Conservation (phyloP, 1,140 invertebrate species). For the Rhyacophila brunnea region DNA sequence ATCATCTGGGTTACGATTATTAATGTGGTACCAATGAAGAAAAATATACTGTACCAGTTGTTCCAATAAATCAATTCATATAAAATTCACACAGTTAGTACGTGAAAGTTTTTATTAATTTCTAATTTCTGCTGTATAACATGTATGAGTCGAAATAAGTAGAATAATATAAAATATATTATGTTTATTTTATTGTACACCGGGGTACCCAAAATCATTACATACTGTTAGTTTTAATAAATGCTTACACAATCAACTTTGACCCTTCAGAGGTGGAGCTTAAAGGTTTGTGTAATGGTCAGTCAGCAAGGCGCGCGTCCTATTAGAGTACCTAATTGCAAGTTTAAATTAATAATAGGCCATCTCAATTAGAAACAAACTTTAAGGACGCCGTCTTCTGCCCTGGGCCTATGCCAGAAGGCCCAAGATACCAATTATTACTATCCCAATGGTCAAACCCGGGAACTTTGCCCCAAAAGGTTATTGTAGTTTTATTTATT, state of each 20-base stretch:
- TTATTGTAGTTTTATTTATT: background rate
- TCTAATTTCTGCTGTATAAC: no score
- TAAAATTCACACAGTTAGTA: no score
- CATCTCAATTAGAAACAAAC: constrained; percentile 29
- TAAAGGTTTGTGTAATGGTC: constrained; percentile 18
- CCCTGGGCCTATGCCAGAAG: background rate
- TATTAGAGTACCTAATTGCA: constrained; percentile 24
- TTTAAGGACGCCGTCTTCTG: constrained; percentile 24
- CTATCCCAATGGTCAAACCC: background rate
- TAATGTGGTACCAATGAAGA: no score
- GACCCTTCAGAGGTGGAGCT: background rate
- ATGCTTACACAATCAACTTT: background rate
- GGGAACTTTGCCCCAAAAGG: background rate
- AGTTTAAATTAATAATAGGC: constrained; percentile 35
- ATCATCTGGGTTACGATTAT: no score
- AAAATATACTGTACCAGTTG: no score
- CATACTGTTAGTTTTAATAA: no score
- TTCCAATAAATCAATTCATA: no score
- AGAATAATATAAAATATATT: no score
- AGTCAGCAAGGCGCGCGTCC: constrained; percentile 23
- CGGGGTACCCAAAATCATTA: no score
- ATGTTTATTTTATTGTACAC: no score
- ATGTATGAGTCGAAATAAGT: no score
- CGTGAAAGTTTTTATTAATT: no score
- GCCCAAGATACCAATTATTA: constrained; percentile 26